phyloP scores from a whole-genome alignment of 1,140 invertebrate genomes.

The Zaprionus kolodkinae region DNA sequence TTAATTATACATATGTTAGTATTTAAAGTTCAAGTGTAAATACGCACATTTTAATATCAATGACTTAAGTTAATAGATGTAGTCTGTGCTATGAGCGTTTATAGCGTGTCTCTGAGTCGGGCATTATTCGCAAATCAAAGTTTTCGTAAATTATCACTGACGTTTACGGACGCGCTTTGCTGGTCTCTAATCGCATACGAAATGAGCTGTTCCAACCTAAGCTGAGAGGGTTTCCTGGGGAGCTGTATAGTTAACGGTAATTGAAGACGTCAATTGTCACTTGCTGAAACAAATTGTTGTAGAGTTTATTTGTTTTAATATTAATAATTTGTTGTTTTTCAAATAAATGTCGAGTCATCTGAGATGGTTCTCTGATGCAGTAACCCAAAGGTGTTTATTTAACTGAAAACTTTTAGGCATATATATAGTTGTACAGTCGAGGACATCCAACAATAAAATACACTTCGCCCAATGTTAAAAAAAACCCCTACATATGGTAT shows the following conservation, averaged over 20 bases:
- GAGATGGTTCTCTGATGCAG: not conserved
- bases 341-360: not conserved
- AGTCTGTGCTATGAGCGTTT: not conserved
- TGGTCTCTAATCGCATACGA: conserved; percentile 53
- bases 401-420: not conserved
- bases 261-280: conserved; percentile 46
- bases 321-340: conserved; percentile 25
- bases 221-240: conserved; percentile 7
- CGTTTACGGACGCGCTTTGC: conserved; percentile 71
- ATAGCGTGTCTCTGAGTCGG: not conserved
- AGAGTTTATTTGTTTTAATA: conserved; percentile 23
- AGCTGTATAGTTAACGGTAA: conserved; percentile 43
- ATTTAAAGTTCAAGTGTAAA: not conserved
- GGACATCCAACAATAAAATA: no score
- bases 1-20: not conserved
- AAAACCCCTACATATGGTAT: no score
- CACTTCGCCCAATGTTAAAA: no score
- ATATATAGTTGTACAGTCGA: no score
- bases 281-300: conserved; percentile 1
- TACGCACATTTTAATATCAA: not conserved
- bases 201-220: conserved; percentile 33
- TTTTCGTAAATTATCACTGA: conserved; percentile 67
- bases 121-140: not conserved
- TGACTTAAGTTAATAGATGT: no score
- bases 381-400: not conserved